A percentile compares a stretch with the other conserved stretches of the same genome.
These are phyloP conservation scores for Rhynchonema sp. DNA, from an alignment of 2,888 invertebrate genomes.

Conservation along the genomic window DNA sequence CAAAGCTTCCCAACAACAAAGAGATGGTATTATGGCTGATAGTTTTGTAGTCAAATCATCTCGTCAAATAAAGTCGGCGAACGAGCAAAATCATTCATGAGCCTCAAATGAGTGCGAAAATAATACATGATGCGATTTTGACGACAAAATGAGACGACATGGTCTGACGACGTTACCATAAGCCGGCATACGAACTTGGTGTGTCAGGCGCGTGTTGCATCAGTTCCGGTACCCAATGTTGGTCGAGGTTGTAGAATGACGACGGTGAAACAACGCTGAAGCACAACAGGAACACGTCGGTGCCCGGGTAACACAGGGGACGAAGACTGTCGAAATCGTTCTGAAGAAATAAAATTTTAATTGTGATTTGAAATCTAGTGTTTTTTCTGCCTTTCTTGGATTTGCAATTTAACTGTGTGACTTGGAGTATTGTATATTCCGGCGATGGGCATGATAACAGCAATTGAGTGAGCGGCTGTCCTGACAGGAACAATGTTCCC, in stretches of 20 bases:
- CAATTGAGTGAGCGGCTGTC: too few species aligned
- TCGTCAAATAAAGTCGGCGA: too few species aligned
- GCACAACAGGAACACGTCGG: constrained; percentile 77
- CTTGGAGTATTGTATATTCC: too few species aligned
- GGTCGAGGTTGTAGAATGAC: constrained; percentile 61
- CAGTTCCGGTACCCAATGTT: constrained; percentile 68
- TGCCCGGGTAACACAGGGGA: constrained; percentile 72
- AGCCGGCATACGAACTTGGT: constrained; percentile 49
- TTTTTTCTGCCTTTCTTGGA: neutral
- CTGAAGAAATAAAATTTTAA: constrained; percentile 36
- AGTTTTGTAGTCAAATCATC: too few species aligned
- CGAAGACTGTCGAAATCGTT: constrained; percentile 72
- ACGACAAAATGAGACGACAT: too few species aligned
- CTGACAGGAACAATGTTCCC: too few species aligned
- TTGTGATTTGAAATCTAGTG: constrained; percentile 3
- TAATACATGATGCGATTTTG: too few species aligned
- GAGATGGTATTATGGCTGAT: too few species aligned
- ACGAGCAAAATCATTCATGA: too few species aligned
- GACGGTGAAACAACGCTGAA: constrained; percentile 71
- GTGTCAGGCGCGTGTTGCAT: constrained; percentile 27
- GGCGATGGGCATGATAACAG: too few species aligned
- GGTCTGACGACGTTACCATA: constrained; percentile 56
- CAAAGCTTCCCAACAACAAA: too few species aligned
- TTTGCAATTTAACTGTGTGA: constrained; percentile 10
- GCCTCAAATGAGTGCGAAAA: too few species aligned